A percentile compares a stretch with the other conserved stretches of the same genome.
These are phyloP conservation scores for Glaucidium brasilianum DNA, from an alignment of 2,113 vertebrate species.

Conservation along the genomic window DNA sequence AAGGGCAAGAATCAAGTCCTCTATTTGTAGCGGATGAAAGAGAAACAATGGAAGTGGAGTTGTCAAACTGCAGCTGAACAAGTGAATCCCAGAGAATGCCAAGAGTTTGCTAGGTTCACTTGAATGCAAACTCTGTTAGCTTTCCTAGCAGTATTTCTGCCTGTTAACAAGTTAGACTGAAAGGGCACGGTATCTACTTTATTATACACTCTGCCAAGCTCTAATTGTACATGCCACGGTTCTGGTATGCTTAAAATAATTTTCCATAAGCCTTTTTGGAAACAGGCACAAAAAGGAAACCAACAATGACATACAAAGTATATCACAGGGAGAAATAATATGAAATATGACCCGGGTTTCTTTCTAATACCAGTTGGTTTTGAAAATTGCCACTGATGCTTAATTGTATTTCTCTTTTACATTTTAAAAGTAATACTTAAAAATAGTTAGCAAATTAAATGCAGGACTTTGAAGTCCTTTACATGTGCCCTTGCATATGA, in stretches of 20 bases:
- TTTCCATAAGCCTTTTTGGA: not conserved
- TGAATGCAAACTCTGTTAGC: not conserved
- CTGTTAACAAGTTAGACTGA: conserved; percentile 36
- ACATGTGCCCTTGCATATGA: not conserved
- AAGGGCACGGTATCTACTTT: conserved; percentile 18
- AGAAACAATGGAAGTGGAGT: not conserved
- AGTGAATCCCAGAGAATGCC: not conserved
- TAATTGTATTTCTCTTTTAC: not conserved
- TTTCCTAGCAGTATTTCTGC: not conserved
- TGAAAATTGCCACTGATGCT: not conserved
- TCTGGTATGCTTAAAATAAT: conserved; percentile 29
- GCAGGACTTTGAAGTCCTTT: not conserved
- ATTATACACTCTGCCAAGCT: conserved; percentile 18
- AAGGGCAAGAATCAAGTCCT: not conserved
- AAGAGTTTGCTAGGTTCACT: not conserved
- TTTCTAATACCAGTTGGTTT: not conserved
- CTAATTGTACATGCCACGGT: conserved; percentile 4
- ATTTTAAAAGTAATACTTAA: not conserved
- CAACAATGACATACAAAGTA: not conserved
- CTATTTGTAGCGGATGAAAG: not conserved
- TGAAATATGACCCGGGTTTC: not conserved
- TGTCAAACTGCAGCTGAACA: not conserved
- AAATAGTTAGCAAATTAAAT: not conserved
- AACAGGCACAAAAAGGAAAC: not conserved
- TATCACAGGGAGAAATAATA: not conserved